Evolutionary conservation across 2,113 vertebrate species (phyloP), one percentile per base, ranked within the genome.

Genomic region (Xyliphius kryptos): DNA sequence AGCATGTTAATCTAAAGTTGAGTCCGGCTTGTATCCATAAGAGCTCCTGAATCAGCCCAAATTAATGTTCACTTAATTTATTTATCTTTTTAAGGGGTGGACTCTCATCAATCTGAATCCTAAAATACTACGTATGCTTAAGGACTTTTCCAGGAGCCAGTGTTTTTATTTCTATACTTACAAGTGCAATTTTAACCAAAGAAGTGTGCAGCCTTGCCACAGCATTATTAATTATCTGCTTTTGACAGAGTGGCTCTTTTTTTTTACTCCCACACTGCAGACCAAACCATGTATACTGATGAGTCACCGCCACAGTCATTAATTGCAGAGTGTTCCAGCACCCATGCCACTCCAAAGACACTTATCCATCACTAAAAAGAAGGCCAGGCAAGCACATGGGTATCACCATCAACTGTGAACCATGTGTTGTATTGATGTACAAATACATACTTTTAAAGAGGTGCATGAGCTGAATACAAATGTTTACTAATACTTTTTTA

Each of bases 61-160:
- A 81, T 82, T 75, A 74, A 78, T 77, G 77, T 80, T 76, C 67
- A 59, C 44, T 74, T 79, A 8, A 14, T 26, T 22, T n/a, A 9
- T 11, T 15, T 72, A 54, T 15, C 77, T 84, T 74, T 79, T 74
- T 80, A 61, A 79, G 73, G 77, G 80, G 66, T 78, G 83, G 72
- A 82, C 67, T 77, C 73, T 83, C 82, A 87, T 85, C 81, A 85
- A 79, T 84, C 81, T 81, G 79, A 81, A 80, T 82, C 80, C 81
- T 67, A 77, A 74, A 70, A 69, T 61, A 81, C 80, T 81, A 79
- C 58, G 64, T 55, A 68, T 57, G 60, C 74, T 78, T 63, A 63
- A 43, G 15, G 51, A 82, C 71, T 81, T 84, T 83, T 83, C 80
- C 80, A 83, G 80, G 68, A 67, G 47, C 64, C n/a, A n/a, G n/a